Base-by-base conservation (phyloP, 2,888 invertebrate species). In the Netelia inedita region DNA sequence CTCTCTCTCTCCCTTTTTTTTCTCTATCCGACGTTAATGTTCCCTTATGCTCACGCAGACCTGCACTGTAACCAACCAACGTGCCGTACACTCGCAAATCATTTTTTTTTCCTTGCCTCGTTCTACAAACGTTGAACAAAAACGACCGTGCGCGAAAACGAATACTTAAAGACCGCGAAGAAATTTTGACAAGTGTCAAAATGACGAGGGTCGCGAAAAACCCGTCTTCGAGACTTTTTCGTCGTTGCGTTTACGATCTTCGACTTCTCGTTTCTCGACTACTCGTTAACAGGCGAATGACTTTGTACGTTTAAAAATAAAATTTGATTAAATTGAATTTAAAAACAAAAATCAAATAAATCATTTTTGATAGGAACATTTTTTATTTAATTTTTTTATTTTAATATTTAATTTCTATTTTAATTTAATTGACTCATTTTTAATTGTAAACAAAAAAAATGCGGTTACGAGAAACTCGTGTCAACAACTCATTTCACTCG, bases 11-110 rank as follows among this genome's bases (percentile, higher is more conserved):
- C 78, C 69, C 57, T 19, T 55, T 74, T 78, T 65, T 81, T 81
- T 74, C 57, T 35, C 61, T 74, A 76, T 65, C 73, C 69, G 81
- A 81, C 78, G 76, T 75, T 65, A 63, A 63, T 57, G 65, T 59
- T 57, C 79, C 46, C 50, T 43, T 19, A 19, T 43, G 43, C 46
- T 46, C 50, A 23, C 61, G 61, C 73, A 63, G 46, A 35, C 63
- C 28, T 53, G 19, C 19, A 63, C 28, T 63, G 50, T 63, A 50
- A 53, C 63, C 50, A 35, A 53, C 53, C 14, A 35, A 74, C 74
- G 53, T 74, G 53, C 5, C 53, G 35, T 50, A 35, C 53, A 63
- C 28, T 65, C 5, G 43, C 72, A 14, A 1, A n/a, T 14, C 19
- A 50, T 75, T 69, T 69, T 59, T 55, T 76, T 11, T 21, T 6